Conservation (phyloP, 2,113 vertebrate species). For the Alligator mississippiensis region DNA sequence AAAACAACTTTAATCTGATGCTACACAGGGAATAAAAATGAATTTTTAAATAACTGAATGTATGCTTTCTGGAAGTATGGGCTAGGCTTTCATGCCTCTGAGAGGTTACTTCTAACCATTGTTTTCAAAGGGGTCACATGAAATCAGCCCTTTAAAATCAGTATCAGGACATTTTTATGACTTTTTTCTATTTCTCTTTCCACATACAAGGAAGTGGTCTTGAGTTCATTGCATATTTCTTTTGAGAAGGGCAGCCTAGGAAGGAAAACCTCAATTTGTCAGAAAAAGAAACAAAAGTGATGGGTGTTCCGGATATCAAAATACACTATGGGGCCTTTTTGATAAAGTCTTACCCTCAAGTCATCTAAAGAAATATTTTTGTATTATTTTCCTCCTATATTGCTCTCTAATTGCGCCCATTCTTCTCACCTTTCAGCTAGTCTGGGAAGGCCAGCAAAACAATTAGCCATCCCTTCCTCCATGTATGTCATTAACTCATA, state of each 20-base stretch:
- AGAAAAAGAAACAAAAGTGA: neutral
- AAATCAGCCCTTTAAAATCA: constrained; percentile 18
- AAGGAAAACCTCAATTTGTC: constrained; percentile 39
- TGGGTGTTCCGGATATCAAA: neutral
- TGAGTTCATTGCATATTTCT: neutral
- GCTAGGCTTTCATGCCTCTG: neutral
- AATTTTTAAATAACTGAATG: constrained; percentile 37
- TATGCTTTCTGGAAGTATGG: constrained; percentile 26
- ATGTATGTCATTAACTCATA: neutral
- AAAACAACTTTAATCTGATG: constrained; percentile 41
- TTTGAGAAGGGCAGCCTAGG: neutral
- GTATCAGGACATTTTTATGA: constrained; percentile 48
- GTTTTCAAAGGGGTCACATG: neutral
- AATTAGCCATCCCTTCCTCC: neutral
- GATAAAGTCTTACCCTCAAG: neutral
- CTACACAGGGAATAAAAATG: constrained; percentile 29
- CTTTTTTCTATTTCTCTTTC: constrained; percentile 1
- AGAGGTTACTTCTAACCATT: neutral
- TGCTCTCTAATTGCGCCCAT: neutral
- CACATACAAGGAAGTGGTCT: neutral
- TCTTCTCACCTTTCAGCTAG: neutral
- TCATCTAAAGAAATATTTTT: neutral
- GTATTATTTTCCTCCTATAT: neutral
- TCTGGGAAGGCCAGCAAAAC: neutral
- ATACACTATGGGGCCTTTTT: neutral